Evolutionary conservation across 2,888 invertebrate genomes (phyloP), one percentile per base, ranked within the genome.

Genomic region (Phyllotreta striolata): DNA sequence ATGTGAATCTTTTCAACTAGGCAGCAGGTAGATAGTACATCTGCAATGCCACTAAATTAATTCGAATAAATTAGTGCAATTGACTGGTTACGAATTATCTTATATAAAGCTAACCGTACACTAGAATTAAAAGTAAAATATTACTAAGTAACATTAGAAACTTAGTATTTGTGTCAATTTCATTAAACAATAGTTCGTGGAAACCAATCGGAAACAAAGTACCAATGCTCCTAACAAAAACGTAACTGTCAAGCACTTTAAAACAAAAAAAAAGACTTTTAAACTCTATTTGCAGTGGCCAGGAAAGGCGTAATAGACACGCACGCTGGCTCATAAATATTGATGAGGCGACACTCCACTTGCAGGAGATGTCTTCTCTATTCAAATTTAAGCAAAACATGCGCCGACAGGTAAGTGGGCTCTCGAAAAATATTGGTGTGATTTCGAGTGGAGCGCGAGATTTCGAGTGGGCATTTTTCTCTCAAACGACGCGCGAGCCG

Each of bases 351-450:
- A 24, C 24, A 24, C 24, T 24, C 24, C 24, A 24, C 24, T 24
- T 24, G 24, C 41, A 41, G 10, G 9, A n/a, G 41, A 41, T n/a
- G 41, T 41, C 41, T 1, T 41, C 9, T 41, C 10, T 41, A 9
- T 41, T 41, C 41, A 41, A 41, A 10, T 41, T 41, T 41, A 41
- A 41, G 41, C 41, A 41, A 41, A 41, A 41, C 41, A 41, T 41
- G 41, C 41, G 10, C 41, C 10, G 41, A 41, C 41, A 41, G 10
- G 41, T 41, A 41, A 41, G 10, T 9, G 10, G 41, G 41, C 41
- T n/a, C 41, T 41, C 41, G 10, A 41, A 41, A 41, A 41, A 9
- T 41, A 41, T n/a, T n/a, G 41, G 24, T 24, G 24, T 24, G 24
- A 24, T 24, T 24, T 24, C 24, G 24, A 24, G 24, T 24, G 24